Conservation (phyloP, 2,888 invertebrate genomes). For the Pemphredon lugubris region DNA sequence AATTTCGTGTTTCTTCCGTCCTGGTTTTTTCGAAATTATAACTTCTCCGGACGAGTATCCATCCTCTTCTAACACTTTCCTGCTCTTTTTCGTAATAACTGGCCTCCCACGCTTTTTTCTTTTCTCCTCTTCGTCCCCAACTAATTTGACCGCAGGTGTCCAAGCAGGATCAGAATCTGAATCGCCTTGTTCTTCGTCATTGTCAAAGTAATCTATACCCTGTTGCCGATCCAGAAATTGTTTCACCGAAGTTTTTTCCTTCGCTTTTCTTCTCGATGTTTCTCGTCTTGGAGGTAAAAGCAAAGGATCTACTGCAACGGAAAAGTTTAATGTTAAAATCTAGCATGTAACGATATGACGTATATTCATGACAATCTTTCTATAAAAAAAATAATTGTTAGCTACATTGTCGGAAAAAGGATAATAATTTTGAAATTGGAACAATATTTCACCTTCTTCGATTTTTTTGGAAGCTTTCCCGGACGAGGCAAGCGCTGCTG, state of each 20-base stretch:
- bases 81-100: conserved; percentile 73
- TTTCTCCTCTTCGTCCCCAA: conserved; percentile 79
- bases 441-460: conserved; percentile 82
- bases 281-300: conserved; percentile 83
- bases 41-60: conserved; percentile 82
- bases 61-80: conserved; percentile 83
- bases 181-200: conserved; percentile 84
- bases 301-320: conserved; percentile 58
- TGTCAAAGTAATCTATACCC: conserved; percentile 76
- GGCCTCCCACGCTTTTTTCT: conserved; percentile 78
- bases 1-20: conserved; percentile 77
- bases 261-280: conserved; percentile 86
- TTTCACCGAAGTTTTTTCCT: conserved; percentile 84
- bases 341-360: no score
- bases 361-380: no score
- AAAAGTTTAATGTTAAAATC: no score
- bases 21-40: conserved; percentile 78
- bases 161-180: conserved; percentile 89
- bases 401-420: no score
- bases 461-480: conserved; percentile 83
- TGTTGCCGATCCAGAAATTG: conserved; percentile 81
- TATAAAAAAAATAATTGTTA: no score
- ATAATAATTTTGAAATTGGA: no score
- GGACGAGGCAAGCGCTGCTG: conserved; percentile 38
- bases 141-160: conserved; percentile 85